Base-by-base conservation (phyloP, 2,888 invertebrate genomes). In the Trichopria drosophilae region DNA sequence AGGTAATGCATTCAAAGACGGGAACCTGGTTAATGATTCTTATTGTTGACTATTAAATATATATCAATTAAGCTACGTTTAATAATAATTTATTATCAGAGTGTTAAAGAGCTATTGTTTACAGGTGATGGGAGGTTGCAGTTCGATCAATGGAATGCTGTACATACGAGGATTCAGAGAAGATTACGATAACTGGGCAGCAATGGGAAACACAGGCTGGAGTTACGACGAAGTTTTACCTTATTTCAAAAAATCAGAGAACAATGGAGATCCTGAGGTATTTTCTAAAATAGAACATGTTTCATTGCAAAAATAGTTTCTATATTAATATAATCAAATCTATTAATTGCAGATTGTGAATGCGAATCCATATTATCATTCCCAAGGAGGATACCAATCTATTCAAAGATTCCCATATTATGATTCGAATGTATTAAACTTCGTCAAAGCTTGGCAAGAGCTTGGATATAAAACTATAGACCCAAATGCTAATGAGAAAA, bases 401-500 rank as follows among this genome's bases (percentile, higher is more conserved):
- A 84, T 87, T 0, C 83, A 85, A 69, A 73, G 81, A 59, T 84
- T 80, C 59, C 79, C 82, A 0, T 83, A 84, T 61, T 77, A 80
- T n/a, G 86, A 86, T 57, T 60, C 75, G 9, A 84, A 82, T 53
- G 77, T 81, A 0, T 67, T 79, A 39, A 78, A 81, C 67, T 43
- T 85, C 1, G 75, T 84, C 1, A 71, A 82, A 56, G 84, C 82
- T 0, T 84, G 82, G 66, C 77, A 79, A 59, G 84, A 86, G 68
- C 73, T 79, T 24, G 86, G 86, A 1, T 68, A 84, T 19, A 78
- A 80, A 1, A 67, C 81, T 22, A 72, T 79, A 2, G 85, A 86
- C 60, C 77, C 82, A 18, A 85, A 83, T 58, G 78, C 78, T 1
- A 69, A 73, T 34, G 81, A 83, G 65, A 69, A 83, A 6, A n/a